phyloP scores from a whole-genome alignment of 2,888 invertebrate genomes.

The Dryadula phaetusa region DNA sequence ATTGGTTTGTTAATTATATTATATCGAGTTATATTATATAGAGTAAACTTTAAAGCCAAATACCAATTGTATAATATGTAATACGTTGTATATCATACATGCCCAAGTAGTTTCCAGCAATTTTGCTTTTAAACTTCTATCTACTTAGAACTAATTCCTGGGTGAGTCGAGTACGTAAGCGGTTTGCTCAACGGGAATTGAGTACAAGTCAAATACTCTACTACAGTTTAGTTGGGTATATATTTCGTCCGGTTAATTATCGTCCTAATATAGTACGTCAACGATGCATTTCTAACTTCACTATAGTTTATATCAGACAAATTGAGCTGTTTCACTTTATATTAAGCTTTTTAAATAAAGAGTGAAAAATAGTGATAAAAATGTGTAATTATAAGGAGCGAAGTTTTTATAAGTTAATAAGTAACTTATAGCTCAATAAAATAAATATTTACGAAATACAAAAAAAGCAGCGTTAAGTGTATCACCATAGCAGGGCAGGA shows the following conservation, averaged over 20 bases:
- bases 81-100: background rate
- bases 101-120: background rate
- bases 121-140: slow-evolving; percentile 23
- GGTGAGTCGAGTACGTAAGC: slow-evolving; percentile 22
- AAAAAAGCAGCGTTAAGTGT: too few species aligned
- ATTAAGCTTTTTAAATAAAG: too few species aligned
- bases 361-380: too few species aligned
- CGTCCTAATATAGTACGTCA: slow-evolving; percentile 18
- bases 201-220: slow-evolving; percentile 28
- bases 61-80: too few species aligned
- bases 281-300: background rate
- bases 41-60: too few species aligned
- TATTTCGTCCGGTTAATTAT: slow-evolving; percentile 22
- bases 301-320: background rate
- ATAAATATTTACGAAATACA: too few species aligned
- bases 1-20: too few species aligned
- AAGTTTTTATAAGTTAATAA: too few species aligned
- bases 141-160: slow-evolving; percentile 23
- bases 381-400: too few species aligned
- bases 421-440: too few species aligned
- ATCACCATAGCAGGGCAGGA: too few species aligned
- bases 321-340: background rate
- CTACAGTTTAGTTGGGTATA: slow-evolving; percentile 22
- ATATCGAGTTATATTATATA: too few species aligned
- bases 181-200: slow-evolving; percentile 25